Percentiles rank a stretch among this genome's conserved stretches.
Evolutionary conservation across 1,140 invertebrate genomes (phyloP).

Genomic region (Vanessa tameamea): DNA sequence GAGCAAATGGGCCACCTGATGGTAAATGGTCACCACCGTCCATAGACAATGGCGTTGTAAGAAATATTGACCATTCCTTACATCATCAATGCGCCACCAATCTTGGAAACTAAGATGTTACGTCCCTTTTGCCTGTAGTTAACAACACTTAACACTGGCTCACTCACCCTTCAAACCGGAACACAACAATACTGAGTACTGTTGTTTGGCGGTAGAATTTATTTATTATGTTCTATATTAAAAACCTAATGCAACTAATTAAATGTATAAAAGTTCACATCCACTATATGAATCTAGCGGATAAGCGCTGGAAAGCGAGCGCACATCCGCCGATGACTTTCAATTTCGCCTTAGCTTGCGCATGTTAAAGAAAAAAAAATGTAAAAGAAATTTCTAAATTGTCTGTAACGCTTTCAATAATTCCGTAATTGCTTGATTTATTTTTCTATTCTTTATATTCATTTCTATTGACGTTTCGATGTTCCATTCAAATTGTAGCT

Average conservation of each 20-base stretch:
- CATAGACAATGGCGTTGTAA: no score
- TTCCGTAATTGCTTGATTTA: conserved; percentile 31
- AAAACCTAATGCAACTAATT: neutral
- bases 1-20: no score
- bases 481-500: neutral
- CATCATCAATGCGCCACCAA: no score
- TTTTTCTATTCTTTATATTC: conserved; percentile 20
- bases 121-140: no score
- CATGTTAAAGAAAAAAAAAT: conserved; percentile 24
- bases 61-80: no score
- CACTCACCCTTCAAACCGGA: no score
- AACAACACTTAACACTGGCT: no score
- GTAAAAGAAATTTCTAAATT: conserved; percentile 35
- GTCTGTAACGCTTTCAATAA: conserved; percentile 36
- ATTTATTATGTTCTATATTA: neutral
- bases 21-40: no score
- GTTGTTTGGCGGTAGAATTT: no score
- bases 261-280: neutral
- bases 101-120: no score
- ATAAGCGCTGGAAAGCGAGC: conserved; percentile 29
- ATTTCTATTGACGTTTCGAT: conserved; percentile 3
- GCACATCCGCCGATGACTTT: conserved; percentile 35
- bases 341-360: conserved; percentile 32
- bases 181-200: no score
- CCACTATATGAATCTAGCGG: neutral